Evolutionary conservation across 2,113 vertebrate genomes (phyloP).

Genomic region (Emydocephalus ijimae): DNA sequence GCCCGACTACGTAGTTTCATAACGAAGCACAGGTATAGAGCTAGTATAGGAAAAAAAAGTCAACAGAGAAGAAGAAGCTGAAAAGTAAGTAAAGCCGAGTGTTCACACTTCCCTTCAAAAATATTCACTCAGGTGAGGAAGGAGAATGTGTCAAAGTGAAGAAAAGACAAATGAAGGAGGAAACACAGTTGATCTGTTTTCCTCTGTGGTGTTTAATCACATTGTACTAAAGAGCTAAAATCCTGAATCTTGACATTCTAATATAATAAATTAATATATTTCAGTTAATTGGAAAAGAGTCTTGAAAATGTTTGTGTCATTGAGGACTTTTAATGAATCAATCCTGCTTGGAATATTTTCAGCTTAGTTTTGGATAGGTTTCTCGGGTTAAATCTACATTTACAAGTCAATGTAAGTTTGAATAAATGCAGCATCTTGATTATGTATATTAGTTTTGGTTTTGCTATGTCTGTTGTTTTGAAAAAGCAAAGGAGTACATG

Average conservation of each 20-base stretch:
- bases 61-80: not conserved
- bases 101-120: not conserved
- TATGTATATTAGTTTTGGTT: not conserved
- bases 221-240: not conserved
- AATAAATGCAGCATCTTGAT: not conserved
- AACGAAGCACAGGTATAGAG: too few relatives aligned
- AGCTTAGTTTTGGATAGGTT: not conserved
- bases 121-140: not conserved
- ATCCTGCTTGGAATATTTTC: not conserved
- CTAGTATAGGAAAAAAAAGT: not conserved
- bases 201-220: not conserved
- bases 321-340: not conserved
- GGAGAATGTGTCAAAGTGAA: not conserved
- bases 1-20: too few relatives aligned
- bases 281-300: not conserved
- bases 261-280: not conserved
- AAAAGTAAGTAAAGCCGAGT: not conserved
- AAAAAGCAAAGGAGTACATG: not conserved
- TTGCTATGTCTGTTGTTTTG: not conserved
- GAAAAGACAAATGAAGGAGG: not conserved
- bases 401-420: not conserved
- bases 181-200: not conserved
- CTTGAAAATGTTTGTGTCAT: not conserved
- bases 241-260: not conserved
- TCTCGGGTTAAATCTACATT: not conserved